phyloP scores from a whole-genome alignment of 2,888 invertebrate genomes.

The Synergus japonicus region DNA sequence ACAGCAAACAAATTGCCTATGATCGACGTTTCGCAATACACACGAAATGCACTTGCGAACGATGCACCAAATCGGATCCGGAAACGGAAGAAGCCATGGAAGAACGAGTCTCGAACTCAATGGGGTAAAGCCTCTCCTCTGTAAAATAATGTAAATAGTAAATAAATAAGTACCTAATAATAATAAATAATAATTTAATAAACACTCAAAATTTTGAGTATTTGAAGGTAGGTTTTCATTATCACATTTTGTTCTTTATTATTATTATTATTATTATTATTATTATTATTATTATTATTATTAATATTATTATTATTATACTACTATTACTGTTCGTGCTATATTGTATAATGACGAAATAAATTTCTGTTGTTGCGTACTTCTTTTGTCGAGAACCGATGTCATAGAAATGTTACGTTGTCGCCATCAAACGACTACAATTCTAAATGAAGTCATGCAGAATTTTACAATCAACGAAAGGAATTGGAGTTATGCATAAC shows the following conservation, averaged over 20 bases:
- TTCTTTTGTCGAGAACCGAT: neutral
- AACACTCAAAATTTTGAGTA: no score
- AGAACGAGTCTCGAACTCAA: neutral
- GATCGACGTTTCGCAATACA: conserved; percentile 56
- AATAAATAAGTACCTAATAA: no score
- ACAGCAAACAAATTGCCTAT: conserved; percentile 63
- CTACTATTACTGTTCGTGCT: no score
- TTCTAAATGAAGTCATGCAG: neutral
- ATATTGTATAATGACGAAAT: no score
- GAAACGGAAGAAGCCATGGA: conserved; percentile 8
- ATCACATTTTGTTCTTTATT: no score
- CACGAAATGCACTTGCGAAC: conserved; percentile 20
- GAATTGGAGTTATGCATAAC: neutral
- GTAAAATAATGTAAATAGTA: no score
- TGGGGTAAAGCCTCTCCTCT: neutral
- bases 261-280: no score
- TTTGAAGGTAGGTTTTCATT: no score
- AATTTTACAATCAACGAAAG: neutral
- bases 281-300: no score
- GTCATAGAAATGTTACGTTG: neutral
- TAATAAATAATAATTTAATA: no score
- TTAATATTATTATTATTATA: no score
- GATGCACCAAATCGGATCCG: conserved; percentile 1
- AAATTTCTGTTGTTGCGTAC: neutral
- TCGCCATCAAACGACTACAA: neutral